Conservation (phyloP, 2,888 invertebrate species). For the Chrysomela aeneicollis region DNA sequence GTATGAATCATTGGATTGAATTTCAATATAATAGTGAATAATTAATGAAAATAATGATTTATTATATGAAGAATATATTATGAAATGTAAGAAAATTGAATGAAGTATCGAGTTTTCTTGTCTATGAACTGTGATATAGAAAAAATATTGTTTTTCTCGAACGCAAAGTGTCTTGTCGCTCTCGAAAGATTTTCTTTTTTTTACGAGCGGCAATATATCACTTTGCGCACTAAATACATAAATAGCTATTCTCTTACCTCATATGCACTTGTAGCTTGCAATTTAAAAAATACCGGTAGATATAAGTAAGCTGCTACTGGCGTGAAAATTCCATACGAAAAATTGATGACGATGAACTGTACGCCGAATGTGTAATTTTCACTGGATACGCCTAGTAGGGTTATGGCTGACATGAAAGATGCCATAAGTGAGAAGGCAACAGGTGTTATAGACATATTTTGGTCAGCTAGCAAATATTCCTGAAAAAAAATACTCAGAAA, state of each 20-base stretch:
- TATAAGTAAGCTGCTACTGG: constrained; percentile 80
- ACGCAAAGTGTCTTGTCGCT: too few species aligned
- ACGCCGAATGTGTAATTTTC: constrained; percentile 88
- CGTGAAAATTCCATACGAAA: constrained; percentile 79
- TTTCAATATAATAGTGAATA: too few species aligned
- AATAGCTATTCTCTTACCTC: constrained; percentile 71
- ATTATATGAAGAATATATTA: too few species aligned
- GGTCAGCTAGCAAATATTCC: constrained; percentile 86
- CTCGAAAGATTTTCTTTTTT: too few species aligned
- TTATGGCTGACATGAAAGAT: constrained; percentile 93
- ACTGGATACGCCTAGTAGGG: constrained; percentile 86
- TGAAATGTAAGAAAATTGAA: too few species aligned
- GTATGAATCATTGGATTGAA: too few species aligned
- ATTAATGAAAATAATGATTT: too few species aligned
- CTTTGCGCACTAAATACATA: too few species aligned
- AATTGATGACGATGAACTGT: constrained; percentile 79
- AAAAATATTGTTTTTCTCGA: too few species aligned
- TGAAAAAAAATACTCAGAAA: constrained; percentile 63
- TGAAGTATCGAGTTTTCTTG: too few species aligned
- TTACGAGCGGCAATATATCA: too few species aligned
- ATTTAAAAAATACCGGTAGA: constrained; percentile 84
- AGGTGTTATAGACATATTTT: constrained; percentile 79
- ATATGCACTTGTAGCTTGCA: constrained; percentile 87
- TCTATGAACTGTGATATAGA: too few species aligned
- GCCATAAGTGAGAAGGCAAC: constrained; percentile 91